These are phyloP conservation scores for Eremobia ochroleuca DNA, from an alignment of 2,888 invertebrate species.

Conservation along the genomic window DNA sequence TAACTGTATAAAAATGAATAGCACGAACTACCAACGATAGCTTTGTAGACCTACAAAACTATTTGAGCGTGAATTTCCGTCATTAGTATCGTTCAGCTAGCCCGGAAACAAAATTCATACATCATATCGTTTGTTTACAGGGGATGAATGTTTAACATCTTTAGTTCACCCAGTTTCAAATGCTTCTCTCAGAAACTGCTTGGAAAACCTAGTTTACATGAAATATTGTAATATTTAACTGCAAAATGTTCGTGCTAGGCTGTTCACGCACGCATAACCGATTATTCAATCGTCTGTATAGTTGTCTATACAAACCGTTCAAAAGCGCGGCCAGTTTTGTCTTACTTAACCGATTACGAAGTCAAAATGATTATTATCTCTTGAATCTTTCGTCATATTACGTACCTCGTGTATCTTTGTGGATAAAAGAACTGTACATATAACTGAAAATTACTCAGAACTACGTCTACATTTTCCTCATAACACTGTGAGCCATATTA, in stretches of 20 bases:
- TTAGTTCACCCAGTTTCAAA: conserved; percentile 31
- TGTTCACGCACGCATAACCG: conserved; percentile 13
- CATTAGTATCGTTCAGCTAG: conserved; percentile 17
- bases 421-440: background rate
- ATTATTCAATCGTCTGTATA: conserved; percentile 22
- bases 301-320: conserved; percentile 18
- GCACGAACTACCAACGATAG: too few relatives aligned
- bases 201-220: conserved; percentile 29
- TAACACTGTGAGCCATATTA: conserved; percentile 22
- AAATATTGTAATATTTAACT: conserved; percentile 43
- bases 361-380: conserved; percentile 1
- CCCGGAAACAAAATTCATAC: conserved; percentile 28
- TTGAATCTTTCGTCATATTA: background rate
- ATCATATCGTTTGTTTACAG: conserved; percentile 29
- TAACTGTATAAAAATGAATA: background rate
- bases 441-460: background rate
- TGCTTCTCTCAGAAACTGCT: conserved; percentile 30
- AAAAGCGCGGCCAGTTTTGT: conserved; percentile 11
- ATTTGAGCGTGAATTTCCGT: conserved; percentile 10
- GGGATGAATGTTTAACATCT: conserved; percentile 24
- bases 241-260: conserved; percentile 18
- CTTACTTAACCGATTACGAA: conserved; percentile 14
- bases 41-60: background rate
- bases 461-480: conserved; percentile 18
- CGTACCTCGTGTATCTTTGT: background rate